phyloP scores from a whole-genome alignment of 2,113 vertebrate species.

The Rhagologus leucostigma region DNA sequence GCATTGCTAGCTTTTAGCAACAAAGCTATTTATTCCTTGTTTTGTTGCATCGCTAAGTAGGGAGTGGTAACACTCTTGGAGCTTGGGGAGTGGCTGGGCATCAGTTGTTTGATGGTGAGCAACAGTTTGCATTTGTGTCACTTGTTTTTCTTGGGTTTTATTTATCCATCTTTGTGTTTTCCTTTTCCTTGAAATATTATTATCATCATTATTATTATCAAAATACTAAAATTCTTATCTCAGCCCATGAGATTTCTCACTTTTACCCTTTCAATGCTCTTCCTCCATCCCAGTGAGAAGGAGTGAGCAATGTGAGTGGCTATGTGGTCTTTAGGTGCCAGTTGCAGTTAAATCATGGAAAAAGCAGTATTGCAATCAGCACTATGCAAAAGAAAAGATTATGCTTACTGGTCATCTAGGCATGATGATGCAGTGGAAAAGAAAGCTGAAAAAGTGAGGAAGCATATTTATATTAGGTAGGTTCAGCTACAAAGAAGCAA shows the following conservation, averaged over 20 bases:
- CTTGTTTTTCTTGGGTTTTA: neutral
- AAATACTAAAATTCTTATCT: neutral
- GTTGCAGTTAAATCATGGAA: accelerated
- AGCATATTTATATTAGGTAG: neutral
- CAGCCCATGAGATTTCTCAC: neutral
- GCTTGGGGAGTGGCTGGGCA: neutral
- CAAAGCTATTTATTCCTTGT: neutral
- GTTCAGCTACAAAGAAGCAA: neutral
- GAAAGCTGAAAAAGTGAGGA: neutral
- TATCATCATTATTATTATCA: neutral
- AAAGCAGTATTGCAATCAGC: neutral
- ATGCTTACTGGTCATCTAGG: neutral
- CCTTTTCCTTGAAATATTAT: neutral
- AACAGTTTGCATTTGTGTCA: neutral
- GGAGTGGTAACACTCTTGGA: neutral
- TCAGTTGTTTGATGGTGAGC: neutral
- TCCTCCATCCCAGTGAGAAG: neutral
- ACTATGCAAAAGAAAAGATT: neutral
- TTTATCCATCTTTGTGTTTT: neutral
- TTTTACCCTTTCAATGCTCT: neutral
- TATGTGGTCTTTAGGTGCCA: neutral
- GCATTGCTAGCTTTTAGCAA: neutral
- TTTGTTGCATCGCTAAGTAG: neutral
- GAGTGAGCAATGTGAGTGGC: neutral
- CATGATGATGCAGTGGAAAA: neutral